phyloP scores from a whole-genome alignment of 2,113 vertebrate species.

The Barbus barbus region DNA sequence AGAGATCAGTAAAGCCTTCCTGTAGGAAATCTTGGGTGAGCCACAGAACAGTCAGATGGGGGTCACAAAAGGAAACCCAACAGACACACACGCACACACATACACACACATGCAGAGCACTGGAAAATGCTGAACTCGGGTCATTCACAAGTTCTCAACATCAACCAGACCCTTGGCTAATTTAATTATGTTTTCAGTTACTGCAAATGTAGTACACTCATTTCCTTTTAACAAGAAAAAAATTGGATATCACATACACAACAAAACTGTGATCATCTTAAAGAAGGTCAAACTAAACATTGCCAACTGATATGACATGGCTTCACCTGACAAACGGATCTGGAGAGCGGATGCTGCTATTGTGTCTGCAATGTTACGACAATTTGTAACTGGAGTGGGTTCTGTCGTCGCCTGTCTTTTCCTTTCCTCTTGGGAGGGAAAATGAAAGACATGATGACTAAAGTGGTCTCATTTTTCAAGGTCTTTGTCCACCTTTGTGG shows the following conservation, averaged over 20 bases:
- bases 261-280: too few relatives aligned
- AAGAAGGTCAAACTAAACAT: conserved; percentile 25
- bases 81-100: too few relatives aligned
- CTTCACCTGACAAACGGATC: conserved; percentile 38
- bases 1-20: too few relatives aligned
- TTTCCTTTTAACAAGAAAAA: too few relatives aligned
- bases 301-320: conserved; percentile 22
- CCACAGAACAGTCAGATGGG: too few relatives aligned
- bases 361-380: conserved; percentile 31
- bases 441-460: conserved; percentile 48
- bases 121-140: too few relatives aligned
- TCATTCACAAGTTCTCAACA: conserved; percentile 37
- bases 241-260: background rate
- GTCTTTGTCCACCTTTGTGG: conserved; percentile 28
- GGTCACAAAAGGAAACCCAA: too few relatives aligned
- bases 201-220: background rate
- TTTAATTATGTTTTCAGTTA: background rate
- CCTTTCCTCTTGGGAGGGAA: conserved; percentile 13
- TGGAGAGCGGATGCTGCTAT: conserved; percentile 40
- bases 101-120: too few relatives aligned
- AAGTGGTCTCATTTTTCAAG: conserved; percentile 58
- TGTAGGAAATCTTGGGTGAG: too few relatives aligned
- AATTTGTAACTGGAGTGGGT: conserved; percentile 30
- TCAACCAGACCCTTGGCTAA: background rate
- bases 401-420: conserved; percentile 10